Base-by-base conservation (phyloP, 2,888 invertebrate species). In the Portevinia maculata region DNA sequence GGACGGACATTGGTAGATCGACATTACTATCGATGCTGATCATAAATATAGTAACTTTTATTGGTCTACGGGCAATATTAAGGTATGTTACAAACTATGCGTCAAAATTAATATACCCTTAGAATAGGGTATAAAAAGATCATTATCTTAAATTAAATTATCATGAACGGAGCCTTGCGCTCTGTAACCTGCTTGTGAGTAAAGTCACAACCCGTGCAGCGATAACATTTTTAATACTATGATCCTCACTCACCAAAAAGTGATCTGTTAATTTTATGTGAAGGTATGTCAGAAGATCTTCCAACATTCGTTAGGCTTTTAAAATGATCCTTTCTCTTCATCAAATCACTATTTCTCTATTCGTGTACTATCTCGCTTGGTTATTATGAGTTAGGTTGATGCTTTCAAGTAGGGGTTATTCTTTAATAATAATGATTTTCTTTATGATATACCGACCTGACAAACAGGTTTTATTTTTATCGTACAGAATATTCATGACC, bases 231-330 rank as follows among this genome's bases (percentile, higher is more conserved):
- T 24, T 24, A 5, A 24, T 24, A 37, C 32, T 32, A 8, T 11
- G 9, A 11, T 32, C 9, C n/a, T 3, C 11, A n/a, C 13, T 2
- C n/a, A 37, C n/a, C 11, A 53, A 24, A 24, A 34, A n/a, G 24
- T 13, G 15, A 13, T 53, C 13, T 37, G 11, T 37, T 24, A 24
- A 24, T 24, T 24, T 24, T 2, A 24, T 24, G 24, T 24, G 3
- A n/a, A n/a, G 60, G 6, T 32, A 53, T 55, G 19, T 50, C 19
- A 19, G 46, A 13, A 21, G 32, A 21, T 21, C 32, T 60, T 34
- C 55, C 53, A 37, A 30, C 46, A 64, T 55, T 37, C 19, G 62
- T 73, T 57, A 57, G 41, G 34, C 17, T n/a, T 55, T 55, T 11
- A 48, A 53, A 28, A 46, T 30, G 8, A 57, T 64, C 30, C 39